A percentile compares a stretch with the other conserved stretches of the same genome.
Conservation (phyloP, 1,140 invertebrate species). For the Microplitis demolitor region DNA sequence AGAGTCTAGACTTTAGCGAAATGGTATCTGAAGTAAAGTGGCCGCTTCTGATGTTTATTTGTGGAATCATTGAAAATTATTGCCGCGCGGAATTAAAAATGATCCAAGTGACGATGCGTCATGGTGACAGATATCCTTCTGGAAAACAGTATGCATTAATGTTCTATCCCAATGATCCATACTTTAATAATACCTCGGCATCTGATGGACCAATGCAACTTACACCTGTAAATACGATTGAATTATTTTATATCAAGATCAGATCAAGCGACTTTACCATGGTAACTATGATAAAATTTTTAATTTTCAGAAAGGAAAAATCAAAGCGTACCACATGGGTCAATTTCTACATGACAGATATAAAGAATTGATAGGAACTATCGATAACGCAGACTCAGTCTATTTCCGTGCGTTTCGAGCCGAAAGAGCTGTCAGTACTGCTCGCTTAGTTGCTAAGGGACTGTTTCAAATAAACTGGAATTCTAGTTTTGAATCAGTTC, state of each 20-base stretch:
- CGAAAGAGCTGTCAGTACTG: constrained; percentile 20
- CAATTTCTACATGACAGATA: constrained; percentile 22
- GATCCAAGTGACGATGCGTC: constrained; percentile 36
- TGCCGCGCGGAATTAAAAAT: constrained; percentile 16
- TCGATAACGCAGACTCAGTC: constrained; percentile 1
- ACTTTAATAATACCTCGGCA: constrained; percentile 39
- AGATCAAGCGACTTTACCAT: too few relatives aligned
- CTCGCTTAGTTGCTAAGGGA: constrained; percentile 26
- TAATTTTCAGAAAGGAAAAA: constrained; percentile 25
- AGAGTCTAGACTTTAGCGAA: too few relatives aligned
- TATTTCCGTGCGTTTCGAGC: constrained; percentile 8
- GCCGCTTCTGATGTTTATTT: too few relatives aligned
- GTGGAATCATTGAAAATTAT: neutral
- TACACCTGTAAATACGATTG: constrained; percentile 25
- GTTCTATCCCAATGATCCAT: constrained; percentile 42
- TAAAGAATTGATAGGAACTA: constrained; percentile 6
- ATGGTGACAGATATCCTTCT: constrained; percentile 49
- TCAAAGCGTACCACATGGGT: constrained; percentile 17
- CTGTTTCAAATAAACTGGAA: constrained; percentile 27
- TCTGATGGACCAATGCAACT: constrained; percentile 41
- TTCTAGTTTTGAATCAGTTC: constrained; percentile 14
- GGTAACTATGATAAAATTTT: neutral
- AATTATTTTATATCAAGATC: too few relatives aligned
- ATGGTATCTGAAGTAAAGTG: too few relatives aligned
- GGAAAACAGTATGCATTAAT: constrained; percentile 29